Conservation (phyloP, 2,797 vertebrate genomes). For the Heteromormyrus szaboi region DNA sequence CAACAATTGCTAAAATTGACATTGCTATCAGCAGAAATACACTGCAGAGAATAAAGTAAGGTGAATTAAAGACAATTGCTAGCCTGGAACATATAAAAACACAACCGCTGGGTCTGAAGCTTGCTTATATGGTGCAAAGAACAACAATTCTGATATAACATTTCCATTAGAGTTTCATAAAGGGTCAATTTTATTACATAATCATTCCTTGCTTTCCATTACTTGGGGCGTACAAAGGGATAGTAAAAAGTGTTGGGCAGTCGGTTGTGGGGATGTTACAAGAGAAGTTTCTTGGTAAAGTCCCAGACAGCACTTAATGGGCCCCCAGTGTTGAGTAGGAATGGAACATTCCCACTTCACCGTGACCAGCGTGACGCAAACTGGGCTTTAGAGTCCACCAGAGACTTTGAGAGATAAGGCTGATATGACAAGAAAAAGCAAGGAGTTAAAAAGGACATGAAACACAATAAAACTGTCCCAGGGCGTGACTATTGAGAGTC, state of each 20-base stretch:
- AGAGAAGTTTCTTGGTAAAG: background rate
- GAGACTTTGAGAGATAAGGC: background rate
- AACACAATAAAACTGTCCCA: background rate
- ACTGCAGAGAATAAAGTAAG: background rate
- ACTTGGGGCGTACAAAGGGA: background rate
- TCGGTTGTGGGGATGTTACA: background rate
- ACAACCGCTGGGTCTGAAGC: background rate
- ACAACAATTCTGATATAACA: background rate
- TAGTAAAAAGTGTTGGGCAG: background rate
- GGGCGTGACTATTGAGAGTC: background rate
- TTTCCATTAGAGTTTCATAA: conserved; percentile 2
- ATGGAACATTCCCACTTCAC: background rate
- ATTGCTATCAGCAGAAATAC: background rate
- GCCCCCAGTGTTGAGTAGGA: background rate
- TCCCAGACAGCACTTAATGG: background rate
- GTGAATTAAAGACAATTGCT: background rate
- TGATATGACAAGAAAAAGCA: background rate
- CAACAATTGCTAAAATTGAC: background rate
- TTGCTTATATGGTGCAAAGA: background rate
- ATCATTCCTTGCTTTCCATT: background rate
- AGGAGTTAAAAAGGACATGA: background rate
- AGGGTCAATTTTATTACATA: background rate
- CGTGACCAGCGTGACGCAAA: background rate
- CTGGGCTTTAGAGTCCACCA: background rate
- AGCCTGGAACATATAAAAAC: background rate